phyloP scores from a whole-genome alignment of 2,113 vertebrate genomes.

The Chiloscyllium plagiosum region DNA sequence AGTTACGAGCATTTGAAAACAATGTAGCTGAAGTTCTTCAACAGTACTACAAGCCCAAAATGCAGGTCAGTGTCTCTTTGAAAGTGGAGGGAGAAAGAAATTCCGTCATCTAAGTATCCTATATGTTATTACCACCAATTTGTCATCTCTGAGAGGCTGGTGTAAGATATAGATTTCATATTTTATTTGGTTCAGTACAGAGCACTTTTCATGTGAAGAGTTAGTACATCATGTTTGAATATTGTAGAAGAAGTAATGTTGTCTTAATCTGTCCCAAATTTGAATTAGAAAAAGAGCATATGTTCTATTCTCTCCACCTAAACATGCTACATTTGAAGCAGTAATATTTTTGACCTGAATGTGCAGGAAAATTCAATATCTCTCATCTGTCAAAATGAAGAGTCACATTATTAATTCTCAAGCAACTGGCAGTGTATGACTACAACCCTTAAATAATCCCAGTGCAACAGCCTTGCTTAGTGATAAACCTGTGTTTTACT shows the following conservation, averaged over 20 bases:
- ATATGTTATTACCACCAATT: not conserved
- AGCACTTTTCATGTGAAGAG: not conserved
- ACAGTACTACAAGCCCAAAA: conserved; percentile 71
- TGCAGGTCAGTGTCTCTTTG: conserved; percentile 51
- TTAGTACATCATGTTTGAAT: not conserved
- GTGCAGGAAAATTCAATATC: not conserved
- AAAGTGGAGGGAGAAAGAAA: not conserved
- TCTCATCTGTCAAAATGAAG: not conserved
- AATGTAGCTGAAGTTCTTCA: conserved; percentile 86
- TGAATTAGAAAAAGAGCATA: not conserved
- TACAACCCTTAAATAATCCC: not conserved
- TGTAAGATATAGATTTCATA: not conserved
- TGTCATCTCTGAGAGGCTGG: not conserved
- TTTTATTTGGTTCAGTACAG: not conserved
- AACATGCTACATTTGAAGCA: not conserved
- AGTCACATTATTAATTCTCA: not conserved
- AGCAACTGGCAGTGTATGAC: not conserved
- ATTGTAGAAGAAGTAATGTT: not conserved
- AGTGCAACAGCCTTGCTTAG: not conserved
- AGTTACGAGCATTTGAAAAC: conserved; percentile 85
- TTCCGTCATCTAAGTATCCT: not conserved
- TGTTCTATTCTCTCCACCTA: not conserved
- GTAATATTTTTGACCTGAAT: not conserved
- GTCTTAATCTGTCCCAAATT: not conserved
- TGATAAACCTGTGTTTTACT: not conserved